Conservation (phyloP, 2,797 vertebrate genomes). For the Pogoniulus pusillus region DNA sequence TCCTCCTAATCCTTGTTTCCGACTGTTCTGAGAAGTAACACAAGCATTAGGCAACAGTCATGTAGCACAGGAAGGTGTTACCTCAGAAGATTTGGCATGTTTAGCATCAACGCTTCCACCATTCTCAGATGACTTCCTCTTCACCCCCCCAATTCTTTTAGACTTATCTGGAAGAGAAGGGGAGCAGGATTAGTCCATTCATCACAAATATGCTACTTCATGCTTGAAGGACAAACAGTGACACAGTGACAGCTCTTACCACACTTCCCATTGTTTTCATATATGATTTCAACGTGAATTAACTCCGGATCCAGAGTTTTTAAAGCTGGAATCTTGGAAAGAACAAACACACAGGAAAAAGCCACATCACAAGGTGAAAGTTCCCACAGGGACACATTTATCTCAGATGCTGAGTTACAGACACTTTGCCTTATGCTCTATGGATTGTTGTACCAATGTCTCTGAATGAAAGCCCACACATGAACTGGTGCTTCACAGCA, state of each 20-base stretch:
- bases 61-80: constrained; percentile 31
- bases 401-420: background rate
- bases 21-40: background rate
- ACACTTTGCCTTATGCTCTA: background rate
- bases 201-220: background rate
- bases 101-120: constrained; percentile 66
- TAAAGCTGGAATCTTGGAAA: constrained; percentile 77
- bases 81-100: constrained; percentile 72
- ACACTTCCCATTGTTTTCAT: constrained; percentile 72
- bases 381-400: background rate
- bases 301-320: constrained; percentile 80
- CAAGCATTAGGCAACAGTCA: constrained; percentile 11
- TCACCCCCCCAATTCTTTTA: constrained; percentile 64
- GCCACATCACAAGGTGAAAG: background rate
- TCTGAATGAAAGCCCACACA: background rate
- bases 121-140: constrained; percentile 72
- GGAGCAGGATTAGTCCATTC: background rate
- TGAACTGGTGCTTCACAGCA: background rate
- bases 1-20: background rate
- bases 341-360: constrained; percentile 34
- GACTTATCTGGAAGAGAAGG: constrained; percentile 67
- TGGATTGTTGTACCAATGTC: background rate
- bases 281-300: constrained; percentile 80
- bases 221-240: background rate
- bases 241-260: constrained; percentile 62